These are phyloP conservation scores for Xenotilapia flavipinnis DNA, from an alignment of 2,113 vertebrate genomes.

Conservation along the genomic window DNA sequence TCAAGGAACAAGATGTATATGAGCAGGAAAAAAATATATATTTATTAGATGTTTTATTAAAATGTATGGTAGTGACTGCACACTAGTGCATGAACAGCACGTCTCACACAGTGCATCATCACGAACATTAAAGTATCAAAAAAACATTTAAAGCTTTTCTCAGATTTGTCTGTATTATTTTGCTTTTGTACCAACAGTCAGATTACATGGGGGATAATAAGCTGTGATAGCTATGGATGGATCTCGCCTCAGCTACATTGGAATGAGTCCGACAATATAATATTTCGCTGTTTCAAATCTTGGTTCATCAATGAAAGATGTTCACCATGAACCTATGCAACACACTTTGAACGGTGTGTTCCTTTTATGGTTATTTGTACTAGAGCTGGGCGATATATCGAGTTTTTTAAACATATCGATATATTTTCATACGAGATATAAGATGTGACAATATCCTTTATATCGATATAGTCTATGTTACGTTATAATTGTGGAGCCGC, in stretches of 20 bases:
- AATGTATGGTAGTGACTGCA: not conserved
- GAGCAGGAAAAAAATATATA: fast-evolving
- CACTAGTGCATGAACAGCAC: not conserved
- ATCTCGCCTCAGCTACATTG: not conserved
- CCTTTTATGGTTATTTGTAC: not conserved
- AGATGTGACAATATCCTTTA: no score
- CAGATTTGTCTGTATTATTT: not conserved
- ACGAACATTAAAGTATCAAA: not conserved
- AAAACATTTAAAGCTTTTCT: not conserved
- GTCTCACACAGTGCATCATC: not conserved
- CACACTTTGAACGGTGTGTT: not conserved
- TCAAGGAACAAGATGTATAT: not conserved
- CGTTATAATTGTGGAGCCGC: no score
- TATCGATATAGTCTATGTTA: no score
- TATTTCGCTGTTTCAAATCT: not conserved
- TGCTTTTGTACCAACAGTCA: fast-evolving
- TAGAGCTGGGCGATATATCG: no score
- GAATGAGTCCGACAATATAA: not conserved
- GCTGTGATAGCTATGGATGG: not conserved
- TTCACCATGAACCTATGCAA: not conserved
- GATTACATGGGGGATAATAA: not conserved
- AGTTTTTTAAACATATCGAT: no score
- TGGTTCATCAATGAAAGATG: not conserved
- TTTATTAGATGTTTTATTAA: not conserved
- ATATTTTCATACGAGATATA: no score